Conservation (phyloP, 2,888 invertebrate species). For the Cryptophagus acutangulus region DNA sequence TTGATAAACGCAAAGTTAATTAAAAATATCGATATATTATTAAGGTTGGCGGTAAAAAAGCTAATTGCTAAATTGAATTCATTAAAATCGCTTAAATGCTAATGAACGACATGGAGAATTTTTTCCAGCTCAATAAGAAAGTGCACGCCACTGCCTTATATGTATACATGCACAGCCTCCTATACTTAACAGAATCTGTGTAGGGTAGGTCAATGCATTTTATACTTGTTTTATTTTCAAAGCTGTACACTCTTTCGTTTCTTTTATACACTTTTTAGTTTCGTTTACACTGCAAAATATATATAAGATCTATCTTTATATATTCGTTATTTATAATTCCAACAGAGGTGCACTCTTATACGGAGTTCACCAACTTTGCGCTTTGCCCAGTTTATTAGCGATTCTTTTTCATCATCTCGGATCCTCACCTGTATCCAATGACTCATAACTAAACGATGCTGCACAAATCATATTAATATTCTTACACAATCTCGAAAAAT, state of each 20-base stretch:
- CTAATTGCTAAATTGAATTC: conserved; percentile 1
- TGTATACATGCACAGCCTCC: conserved; percentile 48
- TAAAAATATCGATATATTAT: too few relatives aligned
- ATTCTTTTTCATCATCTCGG: too few relatives aligned
- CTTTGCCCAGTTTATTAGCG: too few relatives aligned
- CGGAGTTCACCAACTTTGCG: conserved; percentile 13
- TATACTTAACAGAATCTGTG: conserved; percentile 49
- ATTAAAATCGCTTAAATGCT: neutral
- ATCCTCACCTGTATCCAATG: too few relatives aligned
- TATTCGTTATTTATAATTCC: conserved; percentile 40
- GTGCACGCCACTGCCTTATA: conserved; percentile 41
- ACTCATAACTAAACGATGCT: too few relatives aligned
- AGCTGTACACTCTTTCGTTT: conserved; percentile 46
- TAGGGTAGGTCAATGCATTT: conserved; percentile 52
- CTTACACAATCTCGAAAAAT: too few relatives aligned
- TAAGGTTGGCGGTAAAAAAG: too few relatives aligned
- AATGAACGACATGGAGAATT: neutral
- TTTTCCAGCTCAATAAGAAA: conserved; percentile 1
- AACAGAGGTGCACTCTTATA: conserved; percentile 12
- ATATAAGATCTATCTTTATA: conserved; percentile 38
- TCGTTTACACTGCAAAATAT: conserved; percentile 33
- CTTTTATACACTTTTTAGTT: conserved; percentile 45
- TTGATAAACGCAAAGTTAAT: too few relatives aligned
- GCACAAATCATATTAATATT: too few relatives aligned
- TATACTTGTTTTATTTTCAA: conserved; percentile 49